Base-by-base conservation (phyloP, 2,113 vertebrate species). In the Paratilapia polleni region DNA sequence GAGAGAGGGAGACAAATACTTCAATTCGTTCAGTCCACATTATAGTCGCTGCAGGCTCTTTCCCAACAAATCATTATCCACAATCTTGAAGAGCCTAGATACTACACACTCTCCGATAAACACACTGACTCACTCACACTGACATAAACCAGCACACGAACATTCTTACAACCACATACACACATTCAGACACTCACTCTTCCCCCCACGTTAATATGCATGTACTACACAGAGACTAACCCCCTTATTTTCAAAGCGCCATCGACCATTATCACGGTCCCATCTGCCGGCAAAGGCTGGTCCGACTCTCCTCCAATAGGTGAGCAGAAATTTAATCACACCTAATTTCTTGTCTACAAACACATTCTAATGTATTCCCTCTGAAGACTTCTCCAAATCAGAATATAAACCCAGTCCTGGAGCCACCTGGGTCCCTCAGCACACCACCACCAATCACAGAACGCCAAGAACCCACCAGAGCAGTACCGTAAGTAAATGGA, bases 291-390 rank as follows among this genome's bases (percentile, higher is more conserved):
- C 26, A 76, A 70, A 90, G n/a, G 63, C 34, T 47, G 19, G 78
- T 31, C 59, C 43, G 2, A 17, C 58, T 89, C 62, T 89, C 87
- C 64, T 77, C 92, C 87, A 91, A 91, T 90, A 90, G 91, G 84
- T 89, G 84, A 86, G 80, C 24, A 66, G 83, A 64, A 83, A 91
- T 91, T 82, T 94, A 95, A 95, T 95, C 89, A 79, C 76, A 24
- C 83, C 62, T 91, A 93, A 92, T 91, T 83, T 83, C 76, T 85
- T 74, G 49, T 88, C 87, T 79, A 83, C 74, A 92, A 92, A 95
- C 66, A 84, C 81, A 91, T 85, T 89, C 75, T 94, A 93, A 95
- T 94, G 78, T 93, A 90, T 94, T 94, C 94, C 80, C 86, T 86
- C 90, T 80, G 70, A 92, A 91, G 89, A 82, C 64, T 82, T 85